Conservation (phyloP, 2,113 vertebrate species). For the Hypocryptadius cinnamomeus region DNA sequence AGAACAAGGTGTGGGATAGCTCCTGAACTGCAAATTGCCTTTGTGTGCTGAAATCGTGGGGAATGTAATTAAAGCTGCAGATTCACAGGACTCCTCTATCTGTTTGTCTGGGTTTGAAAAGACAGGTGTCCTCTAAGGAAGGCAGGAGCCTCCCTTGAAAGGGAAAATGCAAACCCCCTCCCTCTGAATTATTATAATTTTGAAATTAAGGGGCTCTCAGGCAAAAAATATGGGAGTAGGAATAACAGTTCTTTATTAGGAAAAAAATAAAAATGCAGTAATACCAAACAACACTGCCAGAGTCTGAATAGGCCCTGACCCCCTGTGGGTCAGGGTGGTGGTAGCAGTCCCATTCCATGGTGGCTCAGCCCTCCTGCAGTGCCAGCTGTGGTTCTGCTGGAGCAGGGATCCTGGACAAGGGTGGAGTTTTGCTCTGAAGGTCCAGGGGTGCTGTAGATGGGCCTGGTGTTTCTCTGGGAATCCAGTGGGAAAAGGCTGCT, state of each 20-base stretch:
- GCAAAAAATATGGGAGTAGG: neutral
- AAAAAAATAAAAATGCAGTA: neutral
- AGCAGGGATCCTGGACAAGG: neutral
- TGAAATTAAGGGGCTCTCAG: neutral
- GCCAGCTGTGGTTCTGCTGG: neutral
- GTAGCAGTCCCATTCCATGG: neutral
- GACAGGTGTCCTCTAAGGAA: neutral
- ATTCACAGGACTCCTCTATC: neutral
- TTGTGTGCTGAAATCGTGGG: neutral
- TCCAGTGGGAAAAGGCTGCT: too few relatives aligned
- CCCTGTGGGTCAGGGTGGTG: neutral
- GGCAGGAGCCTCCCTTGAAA: neutral
- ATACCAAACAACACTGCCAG: neutral
- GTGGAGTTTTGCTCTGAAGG: neutral
- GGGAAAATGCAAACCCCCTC: neutral
- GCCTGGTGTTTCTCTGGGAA: too few relatives aligned
- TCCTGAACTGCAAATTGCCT: neutral
- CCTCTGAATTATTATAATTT: neutral
- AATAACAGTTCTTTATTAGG: neutral
- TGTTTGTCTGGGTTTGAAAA: neutral
- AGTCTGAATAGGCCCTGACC: neutral
- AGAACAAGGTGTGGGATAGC: too few relatives aligned
- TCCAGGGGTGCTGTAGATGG: neutral
- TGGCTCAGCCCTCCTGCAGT: neutral
- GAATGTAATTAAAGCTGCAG: neutral